A percentile compares a stretch with the other conserved stretches of the same genome.
Conservation (phyloP, 2,888 invertebrate genomes). For the Thera britannica region DNA sequence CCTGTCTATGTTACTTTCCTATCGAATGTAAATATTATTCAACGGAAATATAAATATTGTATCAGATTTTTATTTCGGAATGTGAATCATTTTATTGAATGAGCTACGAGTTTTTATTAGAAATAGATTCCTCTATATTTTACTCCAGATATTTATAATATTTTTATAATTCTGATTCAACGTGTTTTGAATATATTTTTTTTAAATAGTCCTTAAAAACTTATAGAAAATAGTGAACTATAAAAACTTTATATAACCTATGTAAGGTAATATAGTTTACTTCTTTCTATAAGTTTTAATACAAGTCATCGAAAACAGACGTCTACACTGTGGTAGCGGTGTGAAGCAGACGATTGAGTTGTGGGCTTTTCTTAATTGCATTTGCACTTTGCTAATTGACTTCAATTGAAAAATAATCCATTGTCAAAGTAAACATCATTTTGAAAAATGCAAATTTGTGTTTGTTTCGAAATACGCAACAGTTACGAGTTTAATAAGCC, state of each 20-base stretch:
- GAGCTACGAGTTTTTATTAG: constrained; percentile 6
- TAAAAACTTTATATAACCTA: too few species aligned
- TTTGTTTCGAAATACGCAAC: neutral
- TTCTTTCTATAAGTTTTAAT: too few species aligned
- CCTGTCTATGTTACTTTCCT: constrained; percentile 23
- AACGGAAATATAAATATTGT: constrained; percentile 30
- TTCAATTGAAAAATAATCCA: constrained; percentile 21
- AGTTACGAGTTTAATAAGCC: neutral
- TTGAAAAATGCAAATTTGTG: neutral
- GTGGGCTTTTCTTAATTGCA: constrained; percentile 41
- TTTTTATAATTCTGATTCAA: neutral
- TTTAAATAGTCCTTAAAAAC: too few species aligned
- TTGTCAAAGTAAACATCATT: constrained; percentile 7
- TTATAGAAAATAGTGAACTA: too few species aligned
- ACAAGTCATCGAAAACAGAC: neutral
- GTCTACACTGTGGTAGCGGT: constrained; percentile 5
- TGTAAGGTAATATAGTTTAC: too few species aligned
- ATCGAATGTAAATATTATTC: constrained; percentile 48
- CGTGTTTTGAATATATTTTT: neutral
- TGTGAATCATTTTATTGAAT: constrained; percentile 19
- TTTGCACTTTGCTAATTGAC: constrained; percentile 40
- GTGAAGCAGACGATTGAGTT: constrained; percentile 30
- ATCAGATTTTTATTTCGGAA: constrained; percentile 33
- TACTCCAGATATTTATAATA: neutral
- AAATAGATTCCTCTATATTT: neutral